These are phyloP conservation scores for Sebastes oblongus DNA, from an alignment of 2,797 vertebrate genomes.

Conservation along the genomic window DNA sequence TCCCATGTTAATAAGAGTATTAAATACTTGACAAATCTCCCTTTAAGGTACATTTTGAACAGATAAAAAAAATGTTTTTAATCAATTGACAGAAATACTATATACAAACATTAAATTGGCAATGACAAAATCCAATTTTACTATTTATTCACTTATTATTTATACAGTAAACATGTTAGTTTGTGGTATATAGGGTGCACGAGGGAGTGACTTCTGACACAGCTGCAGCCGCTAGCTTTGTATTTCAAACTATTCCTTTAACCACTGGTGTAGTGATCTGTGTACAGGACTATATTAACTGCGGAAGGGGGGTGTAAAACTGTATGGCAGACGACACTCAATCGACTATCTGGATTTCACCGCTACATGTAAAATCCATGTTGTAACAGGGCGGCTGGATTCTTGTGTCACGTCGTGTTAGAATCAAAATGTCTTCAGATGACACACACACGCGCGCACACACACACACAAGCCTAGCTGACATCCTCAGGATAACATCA, in stretches of 20 bases:
- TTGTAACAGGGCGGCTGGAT: background rate
- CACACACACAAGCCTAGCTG: slow-evolving; percentile 9
- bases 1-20: too few relatives aligned
- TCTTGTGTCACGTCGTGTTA: slow-evolving; percentile 29
- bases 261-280: background rate
- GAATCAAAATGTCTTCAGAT: slow-evolving; percentile 28
- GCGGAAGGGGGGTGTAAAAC: background rate
- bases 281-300: background rate
- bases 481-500: slow-evolving; percentile 30
- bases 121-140: too few relatives aligned
- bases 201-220: too few relatives aligned
- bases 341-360: background rate
- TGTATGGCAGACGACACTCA: background rate
- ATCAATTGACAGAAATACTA: too few relatives aligned
- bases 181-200: too few relatives aligned
- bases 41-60: too few relatives aligned
- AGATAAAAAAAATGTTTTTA: too few relatives aligned
- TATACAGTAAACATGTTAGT: too few relatives aligned
- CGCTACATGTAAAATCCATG: background rate
- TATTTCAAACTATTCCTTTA: background rate
- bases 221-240: background rate
- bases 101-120: too few relatives aligned
- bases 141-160: background rate
- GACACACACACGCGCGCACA: slow-evolving; percentile 35
- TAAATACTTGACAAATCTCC: too few relatives aligned